Evolutionary conservation across 2,888 invertebrate species (phyloP).

Genomic region (Linyphia triangularis): DNA sequence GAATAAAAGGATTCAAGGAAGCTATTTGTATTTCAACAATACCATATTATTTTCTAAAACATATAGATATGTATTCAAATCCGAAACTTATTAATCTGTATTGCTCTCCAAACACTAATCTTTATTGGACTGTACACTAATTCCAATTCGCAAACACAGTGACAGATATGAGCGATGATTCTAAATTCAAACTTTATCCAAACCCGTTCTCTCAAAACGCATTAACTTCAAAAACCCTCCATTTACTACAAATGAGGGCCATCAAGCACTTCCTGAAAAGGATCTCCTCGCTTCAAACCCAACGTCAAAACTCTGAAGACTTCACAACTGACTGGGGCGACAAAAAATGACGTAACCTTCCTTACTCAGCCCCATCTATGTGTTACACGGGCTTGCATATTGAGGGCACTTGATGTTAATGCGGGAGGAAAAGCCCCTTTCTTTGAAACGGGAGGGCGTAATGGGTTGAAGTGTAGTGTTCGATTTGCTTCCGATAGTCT

Average conservation of each 20-base stretch:
- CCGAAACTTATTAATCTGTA: too few species aligned
- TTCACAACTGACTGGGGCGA: constrained; percentile 23
- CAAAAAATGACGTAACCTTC: constrained; percentile 8
- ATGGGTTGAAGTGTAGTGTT: constrained; percentile 39
- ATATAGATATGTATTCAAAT: too few species aligned
- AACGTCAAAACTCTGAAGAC: constrained; percentile 31
- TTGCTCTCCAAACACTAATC: too few species aligned
- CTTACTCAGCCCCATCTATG: background rate
- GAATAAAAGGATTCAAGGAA: too few species aligned
- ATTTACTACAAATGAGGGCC: background rate
- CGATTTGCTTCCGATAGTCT: constrained; percentile 2
- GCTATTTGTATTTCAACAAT: too few species aligned
- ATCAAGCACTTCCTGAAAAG: constrained; percentile 39
- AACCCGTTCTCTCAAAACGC: background rate
- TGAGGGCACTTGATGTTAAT: constrained; percentile 52
- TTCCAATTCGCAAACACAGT: constrained; percentile 14
- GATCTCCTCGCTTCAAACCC: background rate
- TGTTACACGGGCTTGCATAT: constrained; percentile 17
- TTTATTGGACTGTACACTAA: too few species aligned
- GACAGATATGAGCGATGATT: background rate
- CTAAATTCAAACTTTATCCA: background rate
- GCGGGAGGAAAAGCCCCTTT: constrained; percentile 20
- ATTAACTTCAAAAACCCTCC: background rate
- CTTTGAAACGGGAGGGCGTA: constrained; percentile 7
- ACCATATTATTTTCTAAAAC: too few species aligned